Evolutionary conservation across 2,113 vertebrate species (phyloP).

Genomic region (Corythornis vintsioides): DNA sequence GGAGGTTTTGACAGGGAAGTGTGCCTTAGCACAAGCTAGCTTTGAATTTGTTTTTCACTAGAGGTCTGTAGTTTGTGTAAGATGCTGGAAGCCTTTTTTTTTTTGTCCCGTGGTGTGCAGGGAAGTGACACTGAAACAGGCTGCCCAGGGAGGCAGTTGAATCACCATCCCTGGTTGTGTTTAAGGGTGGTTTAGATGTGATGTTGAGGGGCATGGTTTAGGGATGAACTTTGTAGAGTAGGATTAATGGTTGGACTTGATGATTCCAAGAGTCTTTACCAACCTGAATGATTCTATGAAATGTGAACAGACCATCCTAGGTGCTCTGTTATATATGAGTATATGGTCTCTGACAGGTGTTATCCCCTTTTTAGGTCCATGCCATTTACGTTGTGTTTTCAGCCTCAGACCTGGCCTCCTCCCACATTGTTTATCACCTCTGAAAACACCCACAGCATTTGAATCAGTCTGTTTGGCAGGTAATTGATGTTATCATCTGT

Average conservation of each 20-base stretch:
- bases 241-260: too few species aligned
- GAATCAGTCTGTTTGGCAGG: conserved; percentile 26
- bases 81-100: neutral
- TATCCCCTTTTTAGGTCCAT: neutral
- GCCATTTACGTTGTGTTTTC: neutral
- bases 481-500: conserved; percentile 55
- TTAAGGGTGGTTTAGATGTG: too few species aligned
- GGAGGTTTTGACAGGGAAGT: neutral
- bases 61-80: neutral
- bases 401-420: neutral
- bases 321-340: neutral
- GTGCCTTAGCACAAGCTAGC: neutral
- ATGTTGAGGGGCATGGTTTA: too few species aligned
- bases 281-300: too few species aligned
- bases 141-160: too few species aligned
- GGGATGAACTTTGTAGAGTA: too few species aligned
- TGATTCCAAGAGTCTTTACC: too few species aligned
- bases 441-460: conserved; percentile 44
- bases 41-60: neutral
- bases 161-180: too few species aligned
- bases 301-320: neutral
- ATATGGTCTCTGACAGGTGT: rapidly evolving
- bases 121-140: neutral
- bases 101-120: neutral
- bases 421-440: conserved; percentile 37